A percentile compares a stretch with the other conserved stretches of the same genome.
Conservation (phyloP, 1,140 invertebrate species). For the Meteorus sp. region DNA sequence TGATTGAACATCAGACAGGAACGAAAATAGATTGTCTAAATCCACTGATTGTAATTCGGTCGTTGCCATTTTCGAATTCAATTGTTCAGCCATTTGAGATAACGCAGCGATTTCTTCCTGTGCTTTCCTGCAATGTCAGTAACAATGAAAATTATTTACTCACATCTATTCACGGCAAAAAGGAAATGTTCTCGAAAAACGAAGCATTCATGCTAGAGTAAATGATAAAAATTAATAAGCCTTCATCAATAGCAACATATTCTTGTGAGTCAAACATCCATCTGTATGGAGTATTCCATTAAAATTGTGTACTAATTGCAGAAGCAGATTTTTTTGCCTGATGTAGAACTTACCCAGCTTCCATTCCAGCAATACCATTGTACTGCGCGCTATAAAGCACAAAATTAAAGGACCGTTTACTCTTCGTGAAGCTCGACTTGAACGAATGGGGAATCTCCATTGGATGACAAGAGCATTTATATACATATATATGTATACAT, state of each 20-base stretch:
- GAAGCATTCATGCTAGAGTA: slow-evolving; percentile 10
- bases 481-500: slow-evolving; percentile 10
- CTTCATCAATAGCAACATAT: not conserved
- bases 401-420: slow-evolving; percentile 38
- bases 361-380: slow-evolving; percentile 61
- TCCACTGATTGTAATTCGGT: slow-evolving; percentile 74
- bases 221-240: not conserved
- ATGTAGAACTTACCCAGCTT: slow-evolving; percentile 57
- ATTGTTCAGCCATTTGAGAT: slow-evolving; percentile 75
- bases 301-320: slow-evolving; percentile 12
- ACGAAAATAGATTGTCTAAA: slow-evolving; percentile 91
- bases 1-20: slow-evolving; percentile 80
- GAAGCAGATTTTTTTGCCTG: not conserved
- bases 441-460: slow-evolving; percentile 27
- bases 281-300: slow-evolving; percentile 9
- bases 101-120: slow-evolving; percentile 76
- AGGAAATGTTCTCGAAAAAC: not conserved
- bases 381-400: slow-evolving; percentile 58
- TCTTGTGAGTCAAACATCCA: not conserved
- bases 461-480: not conserved
- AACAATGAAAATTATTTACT: slow-evolving; percentile 8
- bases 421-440: slow-evolving; percentile 59
- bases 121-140: slow-evolving; percentile 66
- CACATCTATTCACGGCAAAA: not conserved
- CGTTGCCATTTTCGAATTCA: slow-evolving; percentile 66